Evolutionary conservation across 1,140 invertebrate species (phyloP), one percentile per base, ranked within the genome.

Genomic region (Adelges cooleyi): DNA sequence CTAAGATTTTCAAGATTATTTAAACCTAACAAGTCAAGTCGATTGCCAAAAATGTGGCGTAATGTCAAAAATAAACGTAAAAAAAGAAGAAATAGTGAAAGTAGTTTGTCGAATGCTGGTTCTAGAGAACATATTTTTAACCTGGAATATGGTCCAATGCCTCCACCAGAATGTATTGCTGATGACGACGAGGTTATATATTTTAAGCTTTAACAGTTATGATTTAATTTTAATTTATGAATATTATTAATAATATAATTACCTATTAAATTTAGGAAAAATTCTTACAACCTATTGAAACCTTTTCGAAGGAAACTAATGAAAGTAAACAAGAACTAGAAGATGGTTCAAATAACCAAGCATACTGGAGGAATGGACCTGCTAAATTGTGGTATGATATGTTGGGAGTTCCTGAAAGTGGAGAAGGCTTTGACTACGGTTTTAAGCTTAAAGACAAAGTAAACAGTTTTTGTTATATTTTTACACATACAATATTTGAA

Each of bases 381-480:
- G 94, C 95, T 0, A 90, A 96, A 75, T 83, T 96, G 44, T 98
- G 95, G 95, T 97, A 95, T 72, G 94, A 98, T 71, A 93, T 93
- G 86, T 76, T 97, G 17, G 89, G 88, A 70, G 90, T 98, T 13
- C 87, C 93, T 9, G 89, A 95, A 73, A 90, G 86, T 36, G 93
- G 91, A 1, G 90, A 95, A 48, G 86, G 86, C 18, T 98, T 98
- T 74, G 91, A 97, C 76, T 98, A 98, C 76, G 95, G 95, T 13
- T 95, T 98, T 73, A 94, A 92, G 76, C 56, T 84, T 0, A 79
- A 79, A 73, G 50, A 80, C n/a, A 79, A 80, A 71, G 77, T 80
- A 75, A 20, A 54, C n/a, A n/a, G n/a, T n/a, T n/a, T n/a, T n/a
- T 44, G 40, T 44, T 44, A 11, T 8, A 44, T 17, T n/a, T n/a